Evolutionary conservation across 2,113 vertebrate species (phyloP).

Genomic region (Thamnophis sirtalis): DNA sequence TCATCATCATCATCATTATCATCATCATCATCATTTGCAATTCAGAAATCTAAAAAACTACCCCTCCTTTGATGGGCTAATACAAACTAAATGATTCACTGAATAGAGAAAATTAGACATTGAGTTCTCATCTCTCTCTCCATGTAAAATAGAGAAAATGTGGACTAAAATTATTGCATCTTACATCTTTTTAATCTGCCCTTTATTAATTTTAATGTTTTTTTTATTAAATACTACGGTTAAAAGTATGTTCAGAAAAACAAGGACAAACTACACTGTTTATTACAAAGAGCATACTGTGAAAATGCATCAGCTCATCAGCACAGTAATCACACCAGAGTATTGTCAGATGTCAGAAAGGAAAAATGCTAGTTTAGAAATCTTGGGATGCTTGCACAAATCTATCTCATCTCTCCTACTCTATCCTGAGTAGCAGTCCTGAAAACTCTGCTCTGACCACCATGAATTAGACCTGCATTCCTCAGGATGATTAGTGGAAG

Average conservation of each 20-base stretch:
- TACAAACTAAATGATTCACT: constrained; percentile 29
- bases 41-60: constrained; percentile 10
- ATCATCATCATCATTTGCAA: constrained; percentile 11
- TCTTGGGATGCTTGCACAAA: not conserved
- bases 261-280: not conserved
- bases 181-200: not conserved
- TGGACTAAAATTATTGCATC: not conserved
- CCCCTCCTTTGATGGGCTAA: not conserved
- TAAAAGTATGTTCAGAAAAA: constrained; percentile 1
- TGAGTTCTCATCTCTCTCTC: not conserved
- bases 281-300: not conserved
- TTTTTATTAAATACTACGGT: not conserved
- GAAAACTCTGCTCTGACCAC: not conserved
- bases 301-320: not conserved
- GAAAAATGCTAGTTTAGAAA: constrained; percentile 1
- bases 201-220: not conserved
- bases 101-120: not conserved
- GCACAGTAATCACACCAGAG: not conserved
- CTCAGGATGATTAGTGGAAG: not conserved
- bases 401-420: not conserved
- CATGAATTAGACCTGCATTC: not conserved
- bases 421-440: not conserved
- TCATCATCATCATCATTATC: not conserved
- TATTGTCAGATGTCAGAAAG: not conserved
- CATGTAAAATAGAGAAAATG: not conserved